phyloP scores from a whole-genome alignment of 2,888 invertebrate species.

The Schrankia costaestrigalis region DNA sequence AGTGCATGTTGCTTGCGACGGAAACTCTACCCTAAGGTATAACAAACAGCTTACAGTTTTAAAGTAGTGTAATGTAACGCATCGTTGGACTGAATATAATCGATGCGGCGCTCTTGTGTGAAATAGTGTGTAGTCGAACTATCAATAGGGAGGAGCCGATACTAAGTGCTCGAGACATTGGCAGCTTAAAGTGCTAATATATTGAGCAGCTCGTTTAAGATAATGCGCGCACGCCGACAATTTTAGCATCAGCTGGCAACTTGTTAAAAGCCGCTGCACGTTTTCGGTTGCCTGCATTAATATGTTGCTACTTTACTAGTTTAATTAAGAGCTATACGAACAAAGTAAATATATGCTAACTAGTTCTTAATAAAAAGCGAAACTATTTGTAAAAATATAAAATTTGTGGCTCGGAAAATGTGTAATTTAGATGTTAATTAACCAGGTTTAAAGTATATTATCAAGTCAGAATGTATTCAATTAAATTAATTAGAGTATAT shows the following conservation, averaged over 20 bases:
- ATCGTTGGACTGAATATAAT: slow-evolving; percentile 25
- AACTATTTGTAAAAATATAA: no score
- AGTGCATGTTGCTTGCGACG: slow-evolving; percentile 4
- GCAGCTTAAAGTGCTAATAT: slow-evolving; percentile 56
- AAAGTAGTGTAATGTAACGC: slow-evolving; percentile 11
- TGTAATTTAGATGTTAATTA: no score
- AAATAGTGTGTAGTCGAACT: slow-evolving; percentile 38
- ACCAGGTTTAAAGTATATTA: no score
- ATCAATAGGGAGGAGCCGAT: slow-evolving; percentile 45
- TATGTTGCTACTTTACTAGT: slow-evolving; percentile 11
- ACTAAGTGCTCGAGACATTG: slow-evolving; percentile 57
- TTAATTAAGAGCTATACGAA: no score
- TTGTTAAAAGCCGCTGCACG: slow-evolving; percentile 29
- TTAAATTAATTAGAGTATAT: no score
- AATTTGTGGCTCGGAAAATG: no score
- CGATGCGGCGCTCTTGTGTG: slow-evolving; percentile 33
- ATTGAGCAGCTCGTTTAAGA: slow-evolving; percentile 52
- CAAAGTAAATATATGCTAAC: no score
- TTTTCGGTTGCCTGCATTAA: slow-evolving; percentile 7
- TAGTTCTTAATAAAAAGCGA: no score
- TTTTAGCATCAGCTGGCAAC: slow-evolving; percentile 41
- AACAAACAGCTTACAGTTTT: slow-evolving; percentile 16
- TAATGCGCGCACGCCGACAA: slow-evolving; percentile 44
- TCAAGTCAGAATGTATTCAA: no score
- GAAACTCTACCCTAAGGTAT: slow-evolving; percentile 11